Conservation (phyloP, 2,113 vertebrate genomes). For the Rostratula benghalensis region DNA sequence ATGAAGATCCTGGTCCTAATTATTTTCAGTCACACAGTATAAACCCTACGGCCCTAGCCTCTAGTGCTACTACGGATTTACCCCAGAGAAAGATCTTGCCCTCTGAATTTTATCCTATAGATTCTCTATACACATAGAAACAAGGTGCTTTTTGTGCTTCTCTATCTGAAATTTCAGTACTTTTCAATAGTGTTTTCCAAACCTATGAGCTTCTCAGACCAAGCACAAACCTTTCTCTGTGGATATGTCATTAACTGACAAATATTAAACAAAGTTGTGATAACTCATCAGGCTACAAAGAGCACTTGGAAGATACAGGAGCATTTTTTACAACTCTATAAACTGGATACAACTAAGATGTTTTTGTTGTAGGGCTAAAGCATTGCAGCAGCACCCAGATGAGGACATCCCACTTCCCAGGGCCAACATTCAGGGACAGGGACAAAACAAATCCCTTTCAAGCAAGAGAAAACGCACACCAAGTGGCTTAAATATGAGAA, state of each 20-base stretch:
- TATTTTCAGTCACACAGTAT: background rate
- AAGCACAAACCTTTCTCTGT: background rate
- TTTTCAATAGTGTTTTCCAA: background rate
- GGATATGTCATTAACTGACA: background rate
- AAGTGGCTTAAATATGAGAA: background rate
- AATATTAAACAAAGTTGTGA: background rate
- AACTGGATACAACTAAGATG: background rate
- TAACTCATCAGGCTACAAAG: background rate
- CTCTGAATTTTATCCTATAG: background rate
- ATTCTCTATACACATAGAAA: background rate
- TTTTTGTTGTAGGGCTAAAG: background rate
- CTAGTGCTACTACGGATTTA: background rate
- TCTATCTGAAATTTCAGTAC: background rate
- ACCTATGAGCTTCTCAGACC: background rate
- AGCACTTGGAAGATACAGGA: background rate
- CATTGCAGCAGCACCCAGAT: background rate
- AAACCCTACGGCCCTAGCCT: background rate
- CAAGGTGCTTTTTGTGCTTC: background rate
- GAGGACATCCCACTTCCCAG: background rate
- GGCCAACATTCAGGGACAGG: accelerated
- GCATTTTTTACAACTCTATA: background rate
- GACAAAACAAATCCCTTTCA: background rate
- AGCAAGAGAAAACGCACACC: background rate
- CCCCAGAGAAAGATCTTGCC: background rate
- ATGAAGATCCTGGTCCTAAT: background rate